Evolutionary conservation across 2,888 invertebrate genomes (phyloP), one percentile per base, ranked within the genome.

Genomic region (Anodontia alba): DNA sequence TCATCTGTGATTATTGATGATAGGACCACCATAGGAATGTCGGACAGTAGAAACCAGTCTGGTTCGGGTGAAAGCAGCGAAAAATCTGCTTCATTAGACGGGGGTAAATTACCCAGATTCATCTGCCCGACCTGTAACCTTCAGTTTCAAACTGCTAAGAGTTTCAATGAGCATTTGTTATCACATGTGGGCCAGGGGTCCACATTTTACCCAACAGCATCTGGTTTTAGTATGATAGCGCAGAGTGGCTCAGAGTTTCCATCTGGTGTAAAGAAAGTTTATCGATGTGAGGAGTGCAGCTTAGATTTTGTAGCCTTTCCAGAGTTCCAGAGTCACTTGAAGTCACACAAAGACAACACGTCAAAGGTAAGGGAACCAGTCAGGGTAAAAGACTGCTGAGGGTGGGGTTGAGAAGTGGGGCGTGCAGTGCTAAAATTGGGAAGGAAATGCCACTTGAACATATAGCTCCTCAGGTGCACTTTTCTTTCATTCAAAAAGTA

Each of bases 301-400:
- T n/a, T 78, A 8, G 78, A 78, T 17, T 78, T 78, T 54, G 42
- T 51, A 8, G 43, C 67, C 26, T 78, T 78, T 38, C 67, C 78
- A n/a, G 78, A 51, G 51, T 78, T 78, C 29, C 78, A 78, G 68
- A 20, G 17, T n/a, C 78, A 78, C 17, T 29, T 78, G 23, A 67
- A 78, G 68, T 68, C 73, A 42, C 78, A 78, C 62, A 54, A 54
- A 20, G 43, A 49, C 43, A 46, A 42, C 42, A 54, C 20, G 31
- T 31, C 62, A 33, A 62, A 62, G 33, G 62, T 62, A 62, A 62
- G 46, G 15, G 8, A n/a, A n/a, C n/a, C n/a, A n/a, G n/a, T n/a
- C n/a, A n/a, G n/a, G n/a, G n/a, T n/a, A n/a, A n/a, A n/a, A n/a
- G n/a, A n/a, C n/a, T n/a, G n/a, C n/a, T n/a, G n/a, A n/a, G n/a